Evolutionary conservation across 2,888 invertebrate genomes (phyloP).

Genomic region (Aphelenchoides bicaudatus): DNA sequence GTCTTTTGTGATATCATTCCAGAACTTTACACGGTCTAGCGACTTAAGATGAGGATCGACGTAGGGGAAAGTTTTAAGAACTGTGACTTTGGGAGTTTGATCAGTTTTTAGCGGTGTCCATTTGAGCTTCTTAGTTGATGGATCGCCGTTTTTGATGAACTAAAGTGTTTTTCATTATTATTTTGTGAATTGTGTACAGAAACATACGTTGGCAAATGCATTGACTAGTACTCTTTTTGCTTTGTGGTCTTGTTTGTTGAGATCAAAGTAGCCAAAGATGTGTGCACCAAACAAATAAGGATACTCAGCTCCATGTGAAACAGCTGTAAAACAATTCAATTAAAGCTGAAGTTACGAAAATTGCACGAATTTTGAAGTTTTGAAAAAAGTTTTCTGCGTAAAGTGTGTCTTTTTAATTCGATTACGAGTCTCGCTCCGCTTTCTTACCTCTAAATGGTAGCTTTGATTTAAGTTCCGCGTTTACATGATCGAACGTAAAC

Average conservation of each 20-base stretch:
- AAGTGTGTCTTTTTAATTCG: too few species aligned
- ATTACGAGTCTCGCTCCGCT: too few species aligned
- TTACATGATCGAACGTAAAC: slow-evolving; percentile 27
- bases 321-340: too few species aligned
- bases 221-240: slow-evolving; percentile 21
- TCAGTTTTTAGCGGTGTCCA: slow-evolving; percentile 15
- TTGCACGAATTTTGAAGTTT: too few species aligned
- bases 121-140: slow-evolving; percentile 17
- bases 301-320: slow-evolving; percentile 37
- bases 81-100: not conserved
- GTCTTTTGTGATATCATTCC: slow-evolving; percentile 16
- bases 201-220: slow-evolving; percentile 28
- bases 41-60: slow-evolving; percentile 12
- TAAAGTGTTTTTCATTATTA: too few species aligned
- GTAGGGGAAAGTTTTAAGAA: slow-evolving; percentile 18
- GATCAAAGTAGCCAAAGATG: slow-evolving; percentile 30
- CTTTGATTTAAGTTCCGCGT: slow-evolving; percentile 20
- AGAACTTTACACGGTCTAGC: slow-evolving; percentile 18
- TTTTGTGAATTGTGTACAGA: not conserved
- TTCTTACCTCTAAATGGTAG: slow-evolving; percentile 21
- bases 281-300: slow-evolving; percentile 33
- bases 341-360: not conserved
- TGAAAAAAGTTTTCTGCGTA: too few species aligned
- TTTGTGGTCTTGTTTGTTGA: slow-evolving; percentile 26
- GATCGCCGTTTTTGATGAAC: slow-evolving; percentile 17